Conservation (phyloP, 2,888 invertebrate genomes). For the Chrysina gloriosa region DNA sequence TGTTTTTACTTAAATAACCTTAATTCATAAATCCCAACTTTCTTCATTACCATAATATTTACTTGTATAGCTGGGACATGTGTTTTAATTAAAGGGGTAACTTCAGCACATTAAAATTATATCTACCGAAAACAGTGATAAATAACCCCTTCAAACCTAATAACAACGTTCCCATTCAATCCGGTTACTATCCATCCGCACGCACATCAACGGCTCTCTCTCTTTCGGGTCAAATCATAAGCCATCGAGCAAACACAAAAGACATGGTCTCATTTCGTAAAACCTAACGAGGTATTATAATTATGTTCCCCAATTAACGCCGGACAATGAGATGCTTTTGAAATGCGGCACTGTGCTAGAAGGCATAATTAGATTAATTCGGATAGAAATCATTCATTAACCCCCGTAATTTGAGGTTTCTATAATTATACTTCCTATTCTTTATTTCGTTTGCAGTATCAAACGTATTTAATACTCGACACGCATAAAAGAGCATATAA, state of each 20-base stretch:
- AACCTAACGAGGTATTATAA: constrained; percentile 40
- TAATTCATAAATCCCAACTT: too few relatives aligned
- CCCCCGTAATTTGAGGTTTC: constrained; percentile 35
- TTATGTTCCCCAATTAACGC: constrained; percentile 39
- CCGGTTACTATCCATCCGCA: constrained; percentile 1
- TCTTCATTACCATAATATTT: too few relatives aligned
- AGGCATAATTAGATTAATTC: constrained; percentile 44
- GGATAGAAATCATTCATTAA: constrained; percentile 41
- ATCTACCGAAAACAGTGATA: constrained; percentile 28
- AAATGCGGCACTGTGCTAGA: constrained; percentile 33
- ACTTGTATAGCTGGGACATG: too few relatives aligned
- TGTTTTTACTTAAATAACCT: too few relatives aligned
- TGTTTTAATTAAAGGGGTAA: constrained; percentile 15
- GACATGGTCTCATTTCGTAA: constrained; percentile 31
- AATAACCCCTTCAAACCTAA: constrained; percentile 29
- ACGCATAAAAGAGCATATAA: not conserved
- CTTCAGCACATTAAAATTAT: not conserved
- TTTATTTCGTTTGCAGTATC: constrained; percentile 37
- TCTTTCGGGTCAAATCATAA: constrained; percentile 15
- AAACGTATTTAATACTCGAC: constrained; percentile 33
- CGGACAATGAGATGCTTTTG: constrained; percentile 40
- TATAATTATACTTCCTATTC: constrained; percentile 34
- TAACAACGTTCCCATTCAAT: constrained; percentile 18
- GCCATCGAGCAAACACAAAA: constrained; percentile 30
- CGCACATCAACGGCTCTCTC: constrained; percentile 4